Percentiles rank a stretch among this genome's conserved stretches.
These are phyloP conservation scores for Coenonympha glycerion DNA, from an alignment of 2,888 invertebrate species.

Conservation along the genomic window DNA sequence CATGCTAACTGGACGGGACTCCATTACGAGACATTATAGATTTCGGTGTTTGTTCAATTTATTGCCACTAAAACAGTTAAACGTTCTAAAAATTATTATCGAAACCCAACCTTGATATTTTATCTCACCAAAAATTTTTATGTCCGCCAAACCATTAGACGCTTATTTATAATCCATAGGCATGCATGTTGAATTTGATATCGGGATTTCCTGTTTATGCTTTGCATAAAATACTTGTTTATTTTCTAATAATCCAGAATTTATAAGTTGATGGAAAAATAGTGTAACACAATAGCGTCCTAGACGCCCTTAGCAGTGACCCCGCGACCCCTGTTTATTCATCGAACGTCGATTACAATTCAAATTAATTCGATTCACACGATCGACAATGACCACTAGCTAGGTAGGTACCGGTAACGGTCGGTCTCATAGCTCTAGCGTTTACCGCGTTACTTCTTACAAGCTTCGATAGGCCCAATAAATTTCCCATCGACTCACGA, in stretches of 20 bases:
- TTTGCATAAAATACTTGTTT: constrained; percentile 2
- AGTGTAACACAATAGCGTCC: constrained; percentile 29
- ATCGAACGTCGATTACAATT: constrained; percentile 54
- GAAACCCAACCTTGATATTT: constrained; percentile 5
- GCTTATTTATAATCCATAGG: neutral
- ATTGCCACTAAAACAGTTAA: constrained; percentile 15
- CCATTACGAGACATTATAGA: constrained; percentile 19
- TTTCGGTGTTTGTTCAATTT: constrained; percentile 20
- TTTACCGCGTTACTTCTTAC: constrained; percentile 57
- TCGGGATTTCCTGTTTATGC: neutral
- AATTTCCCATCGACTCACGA: constrained; percentile 56
- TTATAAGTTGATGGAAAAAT: neutral
- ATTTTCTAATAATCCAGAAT: constrained; percentile 6
- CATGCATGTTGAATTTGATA: neutral
- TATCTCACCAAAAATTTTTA: neutral
- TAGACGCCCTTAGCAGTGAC: constrained; percentile 51
- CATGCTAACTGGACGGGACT: constrained; percentile 19
- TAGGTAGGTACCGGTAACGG: constrained; percentile 39
- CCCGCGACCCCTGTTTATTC: constrained; percentile 44
- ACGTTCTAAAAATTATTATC: constrained; percentile 5
- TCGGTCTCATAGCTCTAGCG: constrained; percentile 29
- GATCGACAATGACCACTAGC: constrained; percentile 49
- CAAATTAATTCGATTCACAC: constrained; percentile 65
- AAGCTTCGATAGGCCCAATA: constrained; percentile 46
- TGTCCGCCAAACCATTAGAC: neutral